Evolutionary conservation across 2,113 vertebrate species (phyloP).

Genomic region (Oriolus oriolus): DNA sequence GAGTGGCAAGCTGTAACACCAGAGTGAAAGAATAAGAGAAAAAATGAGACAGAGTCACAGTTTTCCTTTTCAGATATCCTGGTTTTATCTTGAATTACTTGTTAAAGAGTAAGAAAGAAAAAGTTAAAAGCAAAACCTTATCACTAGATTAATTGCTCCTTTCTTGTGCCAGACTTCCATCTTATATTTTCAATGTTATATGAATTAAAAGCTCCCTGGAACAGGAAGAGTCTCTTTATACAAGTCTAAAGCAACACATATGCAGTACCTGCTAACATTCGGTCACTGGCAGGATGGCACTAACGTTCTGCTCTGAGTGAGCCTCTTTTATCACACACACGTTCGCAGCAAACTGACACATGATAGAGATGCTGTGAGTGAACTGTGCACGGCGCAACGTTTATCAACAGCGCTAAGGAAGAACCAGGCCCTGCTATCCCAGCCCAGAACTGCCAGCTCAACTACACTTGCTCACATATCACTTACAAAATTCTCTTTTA

Average conservation of each 20-base stretch:
- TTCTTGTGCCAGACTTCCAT: neutral
- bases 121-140: neutral
- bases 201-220: neutral
- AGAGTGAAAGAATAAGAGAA: neutral
- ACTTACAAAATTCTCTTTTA: neutral
- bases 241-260: neutral
- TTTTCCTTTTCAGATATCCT: neutral
- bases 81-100: neutral
- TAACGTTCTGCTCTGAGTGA: neutral
- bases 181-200: neutral
- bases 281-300: neutral
- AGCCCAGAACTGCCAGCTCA: neutral
- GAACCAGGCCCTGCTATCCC: neutral
- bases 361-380: neutral
- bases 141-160: neutral
- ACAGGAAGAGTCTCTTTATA: neutral
- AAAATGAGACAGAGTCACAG: neutral
- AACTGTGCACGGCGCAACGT: neutral
- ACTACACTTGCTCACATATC: neutral
- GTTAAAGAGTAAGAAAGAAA: neutral
- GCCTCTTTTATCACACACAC: neutral
- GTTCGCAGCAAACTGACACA: neutral
- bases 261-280: neutral
- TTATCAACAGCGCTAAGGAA: neutral
- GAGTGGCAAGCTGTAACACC: neutral